phyloP scores from a whole-genome alignment of 2,113 vertebrate genomes.

The Promerops cafer region DNA sequence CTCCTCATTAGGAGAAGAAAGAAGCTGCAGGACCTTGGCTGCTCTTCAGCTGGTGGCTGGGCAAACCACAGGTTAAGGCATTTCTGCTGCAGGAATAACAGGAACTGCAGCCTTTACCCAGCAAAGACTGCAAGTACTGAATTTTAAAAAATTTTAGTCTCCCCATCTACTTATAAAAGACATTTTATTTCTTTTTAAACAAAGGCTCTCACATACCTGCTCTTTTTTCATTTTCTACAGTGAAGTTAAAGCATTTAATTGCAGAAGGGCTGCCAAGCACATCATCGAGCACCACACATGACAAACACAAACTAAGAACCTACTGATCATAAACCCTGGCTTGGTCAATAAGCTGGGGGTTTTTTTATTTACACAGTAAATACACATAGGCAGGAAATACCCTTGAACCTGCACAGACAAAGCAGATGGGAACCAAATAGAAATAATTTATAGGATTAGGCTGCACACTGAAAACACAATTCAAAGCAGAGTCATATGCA shows the following conservation, averaged over 20 bases:
- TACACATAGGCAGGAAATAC: not conserved
- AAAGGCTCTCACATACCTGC: not conserved
- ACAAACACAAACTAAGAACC: not conserved
- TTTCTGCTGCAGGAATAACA: not conserved
- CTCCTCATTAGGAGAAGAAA: not conserved
- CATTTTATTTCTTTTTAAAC: not conserved
- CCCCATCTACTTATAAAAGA: not conserved
- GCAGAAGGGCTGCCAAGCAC: not conserved
- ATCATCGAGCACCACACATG: not conserved
- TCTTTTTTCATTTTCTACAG: not conserved
- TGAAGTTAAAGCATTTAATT: not conserved
- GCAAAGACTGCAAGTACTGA: not conserved
- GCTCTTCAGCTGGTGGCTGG: not conserved
- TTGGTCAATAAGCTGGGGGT: not conserved
- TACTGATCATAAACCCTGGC: not conserved
- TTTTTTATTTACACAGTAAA: not conserved
- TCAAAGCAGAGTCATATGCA: not conserved
- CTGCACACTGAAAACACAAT: not conserved
- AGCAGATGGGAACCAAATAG: not conserved
- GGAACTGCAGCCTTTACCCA: not conserved
- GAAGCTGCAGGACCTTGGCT: not conserved
- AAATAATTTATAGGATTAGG: not conserved
- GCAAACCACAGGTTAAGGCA: not conserved
- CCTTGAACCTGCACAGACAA: not conserved
- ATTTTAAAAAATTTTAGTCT: not conserved